Conservation (phyloP, 1,140 invertebrate genomes). For the Drosophila parvula region DNA sequence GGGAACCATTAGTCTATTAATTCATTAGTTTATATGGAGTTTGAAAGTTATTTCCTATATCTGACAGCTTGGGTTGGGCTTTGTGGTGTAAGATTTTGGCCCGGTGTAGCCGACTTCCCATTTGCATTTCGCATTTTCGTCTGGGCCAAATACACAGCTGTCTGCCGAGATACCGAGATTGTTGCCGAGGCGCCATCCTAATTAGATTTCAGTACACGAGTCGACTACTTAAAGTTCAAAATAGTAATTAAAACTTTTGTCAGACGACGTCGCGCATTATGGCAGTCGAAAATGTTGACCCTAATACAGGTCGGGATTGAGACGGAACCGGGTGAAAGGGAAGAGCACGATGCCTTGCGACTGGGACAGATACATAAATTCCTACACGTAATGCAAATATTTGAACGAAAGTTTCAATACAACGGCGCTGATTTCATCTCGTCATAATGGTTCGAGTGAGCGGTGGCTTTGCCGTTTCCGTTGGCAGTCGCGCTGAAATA, state of each 20-base stretch:
- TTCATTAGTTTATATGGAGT: neutral
- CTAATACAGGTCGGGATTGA: conserved; percentile 41
- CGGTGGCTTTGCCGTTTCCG: conserved; percentile 28
- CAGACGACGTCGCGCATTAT: conserved; percentile 69
- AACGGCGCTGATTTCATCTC: conserved; percentile 52
- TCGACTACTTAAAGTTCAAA: conserved; percentile 82
- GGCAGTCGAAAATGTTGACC: conserved; percentile 56
- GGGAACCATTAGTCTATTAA: too few relatives aligned
- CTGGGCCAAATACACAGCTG: conserved; percentile 41
- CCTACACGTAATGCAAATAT: conserved; percentile 66
- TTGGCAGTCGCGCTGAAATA: conserved; percentile 44
- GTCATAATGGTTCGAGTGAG: conserved; percentile 18
- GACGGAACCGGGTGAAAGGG: conserved; percentile 1
- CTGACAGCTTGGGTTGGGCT: too few relatives aligned
- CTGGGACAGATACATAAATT: conserved; percentile 39
- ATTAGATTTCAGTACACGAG: conserved; percentile 83
- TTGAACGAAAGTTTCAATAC: conserved; percentile 61
- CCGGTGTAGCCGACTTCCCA: conserved; percentile 15
- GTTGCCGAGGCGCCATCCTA: conserved; percentile 63
- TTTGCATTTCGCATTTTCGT: conserved; percentile 50
- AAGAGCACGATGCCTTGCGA: neutral
- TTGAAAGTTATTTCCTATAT: neutral
- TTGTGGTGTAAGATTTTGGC: neutral
- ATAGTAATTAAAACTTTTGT: conserved; percentile 83
- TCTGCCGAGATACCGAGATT: conserved; percentile 51